Conservation (phyloP, 2,888 invertebrate species). For the Griposia aprilina region DNA sequence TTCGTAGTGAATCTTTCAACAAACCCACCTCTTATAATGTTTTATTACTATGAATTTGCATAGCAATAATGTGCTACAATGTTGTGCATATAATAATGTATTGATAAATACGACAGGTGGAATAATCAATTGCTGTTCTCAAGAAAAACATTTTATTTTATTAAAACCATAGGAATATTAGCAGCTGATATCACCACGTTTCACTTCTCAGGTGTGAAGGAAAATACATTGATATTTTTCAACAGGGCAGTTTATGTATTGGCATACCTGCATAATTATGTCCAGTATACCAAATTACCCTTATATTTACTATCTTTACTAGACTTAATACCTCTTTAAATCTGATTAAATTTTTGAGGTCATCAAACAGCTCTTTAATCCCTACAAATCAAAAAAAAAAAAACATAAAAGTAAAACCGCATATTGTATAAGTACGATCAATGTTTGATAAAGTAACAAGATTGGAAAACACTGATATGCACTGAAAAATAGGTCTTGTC, state of each 20-base stretch:
- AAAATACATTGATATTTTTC: neutral
- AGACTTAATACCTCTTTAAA: neutral
- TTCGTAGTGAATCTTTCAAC: neutral
- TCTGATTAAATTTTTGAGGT: neutral
- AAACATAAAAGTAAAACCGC: conserved; percentile 10
- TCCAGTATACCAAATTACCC: neutral
- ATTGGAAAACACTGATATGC: conserved; percentile 6
- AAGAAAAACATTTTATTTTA: conserved; percentile 8
- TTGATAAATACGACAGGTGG: conserved; percentile 31
- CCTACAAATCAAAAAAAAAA: neutral
- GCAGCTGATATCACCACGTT: conserved; percentile 24
- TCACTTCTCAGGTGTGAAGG: conserved; percentile 7
- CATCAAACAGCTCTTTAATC: neutral
- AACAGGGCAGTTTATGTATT: neutral
- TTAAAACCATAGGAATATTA: conserved; percentile 18
- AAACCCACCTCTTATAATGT: neutral
- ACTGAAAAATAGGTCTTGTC: conserved; percentile 46
- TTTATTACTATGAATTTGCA: conserved; percentile 15
- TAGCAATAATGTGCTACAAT: conserved; percentile 9
- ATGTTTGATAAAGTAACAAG: conserved; percentile 24
- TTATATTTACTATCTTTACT: too few relatives aligned
- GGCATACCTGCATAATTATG: neutral
- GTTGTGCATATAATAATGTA: conserved; percentile 11
- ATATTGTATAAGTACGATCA: neutral
- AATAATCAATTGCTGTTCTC: conserved; percentile 16